Evolutionary conservation across 2,113 vertebrate genomes (phyloP).

Genomic region (Bubo scandiacus): DNA sequence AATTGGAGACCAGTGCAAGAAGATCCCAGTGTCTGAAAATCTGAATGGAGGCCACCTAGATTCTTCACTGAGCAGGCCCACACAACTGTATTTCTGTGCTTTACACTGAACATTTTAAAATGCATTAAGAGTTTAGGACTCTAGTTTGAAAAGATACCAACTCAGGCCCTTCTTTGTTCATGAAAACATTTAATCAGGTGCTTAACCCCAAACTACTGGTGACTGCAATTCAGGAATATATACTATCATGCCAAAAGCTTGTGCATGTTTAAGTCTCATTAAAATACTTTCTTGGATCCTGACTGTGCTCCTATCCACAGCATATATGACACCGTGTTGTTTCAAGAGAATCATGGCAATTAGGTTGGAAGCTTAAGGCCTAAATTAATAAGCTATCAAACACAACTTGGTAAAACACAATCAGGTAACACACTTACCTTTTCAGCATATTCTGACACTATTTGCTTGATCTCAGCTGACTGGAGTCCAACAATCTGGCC

Average conservation of each 20-base stretch:
- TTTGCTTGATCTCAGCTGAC: constrained; percentile 95
- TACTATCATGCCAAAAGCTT: neutral
- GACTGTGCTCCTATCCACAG: neutral
- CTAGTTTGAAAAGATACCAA: neutral
- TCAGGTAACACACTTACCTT: constrained; percentile 69
- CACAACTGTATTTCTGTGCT: neutral
- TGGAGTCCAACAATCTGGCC: constrained; percentile 95
- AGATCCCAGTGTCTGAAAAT: neutral
- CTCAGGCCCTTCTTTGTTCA: neutral
- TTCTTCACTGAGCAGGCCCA: neutral
- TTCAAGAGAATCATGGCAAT: neutral
- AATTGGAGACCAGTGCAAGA: neutral
- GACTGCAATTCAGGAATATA: neutral
- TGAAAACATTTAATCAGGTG: neutral
- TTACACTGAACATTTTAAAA: neutral
- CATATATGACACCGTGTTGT: neutral
- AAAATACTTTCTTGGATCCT: neutral
- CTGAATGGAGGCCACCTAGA: neutral
- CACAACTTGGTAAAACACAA: neutral
- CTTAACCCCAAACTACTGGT: neutral
- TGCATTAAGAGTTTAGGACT: neutral
- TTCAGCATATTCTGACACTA: constrained; percentile 91
- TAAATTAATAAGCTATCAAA: neutral
- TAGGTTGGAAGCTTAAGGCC: neutral
- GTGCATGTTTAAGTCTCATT: neutral